Conservation (phyloP, 1,140 invertebrate species). For the Pectinophora gossypiella region DNA sequence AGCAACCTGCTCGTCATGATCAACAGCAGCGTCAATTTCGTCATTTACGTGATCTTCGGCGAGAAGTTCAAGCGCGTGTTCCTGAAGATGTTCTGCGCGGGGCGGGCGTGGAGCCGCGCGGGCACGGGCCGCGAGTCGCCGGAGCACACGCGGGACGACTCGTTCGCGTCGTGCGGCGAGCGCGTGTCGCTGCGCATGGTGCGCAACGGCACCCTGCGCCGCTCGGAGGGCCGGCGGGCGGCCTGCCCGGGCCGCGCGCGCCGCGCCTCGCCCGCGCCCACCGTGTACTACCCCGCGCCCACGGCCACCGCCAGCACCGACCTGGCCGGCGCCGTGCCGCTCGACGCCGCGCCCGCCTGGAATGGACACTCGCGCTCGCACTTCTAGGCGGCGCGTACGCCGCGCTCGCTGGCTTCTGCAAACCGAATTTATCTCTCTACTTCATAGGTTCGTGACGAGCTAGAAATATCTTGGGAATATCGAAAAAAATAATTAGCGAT, state of each 20-base stretch:
- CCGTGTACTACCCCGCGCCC: conserved; percentile 54
- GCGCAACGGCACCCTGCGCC: conserved; percentile 67
- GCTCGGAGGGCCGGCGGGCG: conserved; percentile 49
- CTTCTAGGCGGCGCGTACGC: conserved; percentile 20
- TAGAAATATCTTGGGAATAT: too few species aligned
- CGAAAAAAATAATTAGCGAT: too few species aligned
- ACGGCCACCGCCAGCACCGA: conserved; percentile 13
- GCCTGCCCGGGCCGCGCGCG: conserved; percentile 19
- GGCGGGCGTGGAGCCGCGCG: conserved; percentile 70
- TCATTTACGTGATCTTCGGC: conserved; percentile 98
- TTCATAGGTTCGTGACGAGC: too few species aligned
- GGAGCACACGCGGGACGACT: conserved; percentile 85
- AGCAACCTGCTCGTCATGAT: conserved; percentile 96
- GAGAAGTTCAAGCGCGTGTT: conserved; percentile 96
- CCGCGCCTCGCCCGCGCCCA: conserved; percentile 35
- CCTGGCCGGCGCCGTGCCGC: conserved; percentile 22
- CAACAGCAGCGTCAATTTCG: conserved; percentile 97
- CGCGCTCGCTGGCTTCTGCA: neutral
- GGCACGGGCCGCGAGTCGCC: conserved; percentile 82
- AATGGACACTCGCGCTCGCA: conserved; percentile 36
- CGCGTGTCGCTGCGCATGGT: conserved; percentile 81
- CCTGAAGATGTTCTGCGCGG: conserved; percentile 89
- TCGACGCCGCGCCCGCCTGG: conserved; percentile 27
- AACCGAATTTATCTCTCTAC: neutral
- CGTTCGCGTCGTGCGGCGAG: conserved; percentile 84